Base-by-base conservation (phyloP, 2,113 vertebrate genomes). In the Oreochromis aureus region DNA sequence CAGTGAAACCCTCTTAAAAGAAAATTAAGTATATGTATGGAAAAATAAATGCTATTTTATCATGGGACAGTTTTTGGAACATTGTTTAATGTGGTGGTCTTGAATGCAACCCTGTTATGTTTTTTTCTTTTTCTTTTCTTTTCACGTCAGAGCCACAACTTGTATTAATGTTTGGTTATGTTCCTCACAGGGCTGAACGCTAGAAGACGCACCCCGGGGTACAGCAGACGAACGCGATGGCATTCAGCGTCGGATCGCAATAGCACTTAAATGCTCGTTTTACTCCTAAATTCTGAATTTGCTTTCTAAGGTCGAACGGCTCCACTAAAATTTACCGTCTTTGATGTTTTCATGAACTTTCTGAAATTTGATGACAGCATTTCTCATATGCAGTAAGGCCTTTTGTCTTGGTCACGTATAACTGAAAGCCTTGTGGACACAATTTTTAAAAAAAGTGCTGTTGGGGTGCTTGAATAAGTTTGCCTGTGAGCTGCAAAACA, bases 11-110 rank as follows among this genome's bases (percentile, higher is more conserved):
- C 89, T 93, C 91, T 86, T 51, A 51, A 19, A 76, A 53, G 87
- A 91, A 86, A 91, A 89, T 90, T 89, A 92, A 91, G 46, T 90
- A 89, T 89, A 92, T 94, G 91, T 92, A 92, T 93, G 85, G 81
- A 88, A 91, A 93, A 93, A 95, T 93, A 95, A 92, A 95, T 89
- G 81, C 93, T 95, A 94, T 94, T 95, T 95, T 94, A 92, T 93
- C 90, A 94, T 85, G 81, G 92, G 89, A 93, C 90, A 86, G 86
- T 90, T 92, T 94, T 95, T 94, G 84, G 91, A 92, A 90, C 88
- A 85, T 79, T 91, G 90, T 95, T 93, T 86, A 90, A 92, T 88
- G 83, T 90, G 88, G 73, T 93, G 90, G 88, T 93, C 85, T 94
- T 94, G 90, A 94, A 94, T 89, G 92, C 92, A 91, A 80, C 86